Conservation (phyloP, 2,888 invertebrate genomes). For the Busseola fusca region DNA sequence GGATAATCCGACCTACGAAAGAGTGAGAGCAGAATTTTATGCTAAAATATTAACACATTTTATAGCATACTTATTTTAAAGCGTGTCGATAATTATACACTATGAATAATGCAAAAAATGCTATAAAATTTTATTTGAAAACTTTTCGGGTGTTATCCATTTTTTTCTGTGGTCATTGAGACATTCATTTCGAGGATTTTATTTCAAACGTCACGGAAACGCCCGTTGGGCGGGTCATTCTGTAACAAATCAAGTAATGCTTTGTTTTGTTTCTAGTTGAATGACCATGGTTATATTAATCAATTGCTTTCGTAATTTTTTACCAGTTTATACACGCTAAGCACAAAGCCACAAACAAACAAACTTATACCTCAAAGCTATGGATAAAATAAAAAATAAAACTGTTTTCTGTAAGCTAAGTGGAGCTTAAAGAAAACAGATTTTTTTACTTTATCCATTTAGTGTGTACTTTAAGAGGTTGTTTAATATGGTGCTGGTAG, state of each 20-base stretch:
- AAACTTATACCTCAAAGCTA: no score
- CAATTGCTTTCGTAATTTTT: conserved; percentile 1
- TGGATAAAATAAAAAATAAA: no score
- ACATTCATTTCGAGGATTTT: conserved; percentile 25
- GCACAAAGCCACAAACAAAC: no score
- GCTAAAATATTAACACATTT: conserved; percentile 54
- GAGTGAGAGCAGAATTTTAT: conserved; percentile 33
- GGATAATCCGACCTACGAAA: conserved; percentile 42
- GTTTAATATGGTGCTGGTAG: conserved; percentile 55
- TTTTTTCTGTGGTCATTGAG: conserved; percentile 36
- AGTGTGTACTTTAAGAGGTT: conserved; percentile 44
- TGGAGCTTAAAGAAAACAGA: conserved; percentile 18
- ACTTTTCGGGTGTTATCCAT: conserved; percentile 29
- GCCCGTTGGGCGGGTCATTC: conserved; percentile 31
- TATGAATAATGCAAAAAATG: conserved; percentile 53
- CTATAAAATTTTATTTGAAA: conserved; percentile 39
- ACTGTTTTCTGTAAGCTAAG: no score
- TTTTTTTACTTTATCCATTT: conserved; percentile 42
- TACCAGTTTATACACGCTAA: neutral
- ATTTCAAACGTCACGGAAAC: conserved; percentile 34
- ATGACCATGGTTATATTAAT: neutral
- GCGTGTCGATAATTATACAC: conserved; percentile 52
- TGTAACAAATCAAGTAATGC: conserved; percentile 40
- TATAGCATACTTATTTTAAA: conserved; percentile 51
- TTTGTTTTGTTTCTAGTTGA: conserved; percentile 31